These are phyloP conservation scores for Rachycentron canadum DNA, from an alignment of 2,797 vertebrate genomes.

Conservation along the genomic window DNA sequence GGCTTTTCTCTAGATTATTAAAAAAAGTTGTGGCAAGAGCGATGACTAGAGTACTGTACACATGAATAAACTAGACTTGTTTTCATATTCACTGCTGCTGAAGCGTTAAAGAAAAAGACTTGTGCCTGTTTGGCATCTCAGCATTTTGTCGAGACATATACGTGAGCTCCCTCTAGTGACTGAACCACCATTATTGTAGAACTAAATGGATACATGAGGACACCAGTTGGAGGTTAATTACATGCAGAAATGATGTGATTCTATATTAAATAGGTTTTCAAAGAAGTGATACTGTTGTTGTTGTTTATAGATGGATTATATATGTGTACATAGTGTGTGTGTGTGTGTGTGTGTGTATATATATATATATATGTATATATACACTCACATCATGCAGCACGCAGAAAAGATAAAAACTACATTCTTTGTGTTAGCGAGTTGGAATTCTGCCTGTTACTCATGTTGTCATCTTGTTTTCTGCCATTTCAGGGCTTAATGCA, in stretches of 20 bases:
- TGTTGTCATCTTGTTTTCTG: slow-evolving; percentile 1
- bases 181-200: slow-evolving; percentile 29
- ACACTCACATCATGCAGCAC: neutral
- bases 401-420: neutral
- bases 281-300: neutral
- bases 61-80: slow-evolving; percentile 56
- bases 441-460: neutral
- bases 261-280: neutral
- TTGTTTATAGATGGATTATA: neutral
- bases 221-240: slow-evolving; percentile 46
- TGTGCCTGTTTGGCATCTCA: slow-evolving; percentile 26
- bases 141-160: slow-evolving; percentile 58
- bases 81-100: slow-evolving; percentile 52
- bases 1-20: slow-evolving; percentile 47
- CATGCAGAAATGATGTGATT: slow-evolving; percentile 2
- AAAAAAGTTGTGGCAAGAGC: slow-evolving; percentile 34
- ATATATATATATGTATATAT: no score
- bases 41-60: slow-evolving; percentile 48
- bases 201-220: slow-evolving; percentile 26
- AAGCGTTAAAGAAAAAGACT: slow-evolving; percentile 44
- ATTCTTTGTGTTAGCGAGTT: neutral
- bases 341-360: neutral
- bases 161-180: slow-evolving; percentile 86
- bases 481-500: slow-evolving; percentile 87
- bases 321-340: neutral